A percentile compares a stretch with the other conserved stretches of the same genome.
Evolutionary conservation across 2,888 invertebrate genomes (phyloP).

Genomic region (Erannis defoliaria): DNA sequence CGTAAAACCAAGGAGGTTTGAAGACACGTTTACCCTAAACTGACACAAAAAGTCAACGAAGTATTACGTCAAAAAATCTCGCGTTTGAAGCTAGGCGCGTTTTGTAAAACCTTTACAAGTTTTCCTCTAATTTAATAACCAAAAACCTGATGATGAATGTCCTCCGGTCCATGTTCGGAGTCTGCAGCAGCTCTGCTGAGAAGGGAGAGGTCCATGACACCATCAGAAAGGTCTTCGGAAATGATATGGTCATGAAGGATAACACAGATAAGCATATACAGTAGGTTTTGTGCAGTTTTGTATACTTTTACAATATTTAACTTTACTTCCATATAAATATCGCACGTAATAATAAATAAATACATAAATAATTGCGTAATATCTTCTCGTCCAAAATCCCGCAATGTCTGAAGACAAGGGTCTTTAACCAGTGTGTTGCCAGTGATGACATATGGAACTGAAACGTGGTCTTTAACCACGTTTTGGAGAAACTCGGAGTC

Average conservation of each 20-base stretch:
- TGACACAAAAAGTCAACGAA: background rate
- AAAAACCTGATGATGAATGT: slow-evolving; percentile 71
- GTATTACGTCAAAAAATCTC: slow-evolving; percentile 3
- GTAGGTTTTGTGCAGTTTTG: slow-evolving; percentile 63
- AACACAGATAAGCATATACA: slow-evolving; percentile 72
- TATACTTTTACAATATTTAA: too few species aligned
- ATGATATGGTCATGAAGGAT: slow-evolving; percentile 78
- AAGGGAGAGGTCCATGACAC: slow-evolving; percentile 78
- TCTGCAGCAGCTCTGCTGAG: slow-evolving; percentile 75
- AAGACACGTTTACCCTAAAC: background rate
- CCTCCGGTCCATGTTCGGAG: slow-evolving; percentile 78
- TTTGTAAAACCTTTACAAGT: slow-evolving; percentile 30
- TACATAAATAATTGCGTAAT: too few species aligned
- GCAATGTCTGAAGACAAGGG: too few species aligned
- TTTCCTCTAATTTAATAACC: slow-evolving; percentile 10
- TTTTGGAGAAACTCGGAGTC: too few species aligned
- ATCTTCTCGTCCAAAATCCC: too few species aligned
- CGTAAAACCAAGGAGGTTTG: too few species aligned
- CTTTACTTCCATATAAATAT: too few species aligned
- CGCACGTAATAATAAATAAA: too few species aligned
- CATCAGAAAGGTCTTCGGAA: slow-evolving; percentile 73
- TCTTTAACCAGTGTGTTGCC: too few species aligned
- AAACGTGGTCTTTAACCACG: too few species aligned
- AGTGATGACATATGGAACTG: too few species aligned
- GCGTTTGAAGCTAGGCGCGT: slow-evolving; percentile 11